Conservation (phyloP, 2,797 vertebrate genomes). For the Hippocampus kuda region DNA sequence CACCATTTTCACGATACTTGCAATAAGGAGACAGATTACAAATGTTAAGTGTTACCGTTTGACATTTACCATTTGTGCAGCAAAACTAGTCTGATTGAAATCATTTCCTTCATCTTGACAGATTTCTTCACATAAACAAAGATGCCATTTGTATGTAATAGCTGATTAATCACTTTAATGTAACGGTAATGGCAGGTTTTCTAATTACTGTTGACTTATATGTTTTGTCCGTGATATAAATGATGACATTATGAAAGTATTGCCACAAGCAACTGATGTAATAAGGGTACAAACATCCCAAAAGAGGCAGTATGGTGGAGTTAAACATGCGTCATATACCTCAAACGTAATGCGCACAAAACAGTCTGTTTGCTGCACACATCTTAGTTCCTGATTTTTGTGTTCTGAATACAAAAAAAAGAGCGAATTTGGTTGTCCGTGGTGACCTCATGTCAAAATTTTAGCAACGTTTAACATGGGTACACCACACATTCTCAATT, state of each 20-base stretch:
- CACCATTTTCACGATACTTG: not conserved
- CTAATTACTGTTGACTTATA: not conserved
- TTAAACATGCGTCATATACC: constrained; percentile 3
- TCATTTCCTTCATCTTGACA: not conserved
- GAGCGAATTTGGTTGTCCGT: not conserved
- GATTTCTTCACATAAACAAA: not conserved
- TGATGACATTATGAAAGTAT: not conserved
- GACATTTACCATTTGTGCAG: not conserved
- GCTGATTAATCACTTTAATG: not conserved
- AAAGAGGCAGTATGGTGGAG: constrained; percentile 47
- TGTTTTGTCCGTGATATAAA: not conserved
- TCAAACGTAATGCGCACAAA: not conserved
- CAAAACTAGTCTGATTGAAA: not conserved
- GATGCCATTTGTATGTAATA: not conserved
- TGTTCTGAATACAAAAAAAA: not conserved
- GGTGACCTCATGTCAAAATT: not conserved
- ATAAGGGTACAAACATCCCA: constrained; percentile 29
- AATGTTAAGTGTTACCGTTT: not conserved
- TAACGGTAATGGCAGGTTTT: not conserved
- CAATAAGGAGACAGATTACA: not conserved
- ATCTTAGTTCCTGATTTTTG: not conserved
- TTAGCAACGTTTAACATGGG: not conserved
- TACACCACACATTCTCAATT: no score
- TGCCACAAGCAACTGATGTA: not conserved
- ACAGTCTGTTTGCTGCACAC: not conserved